phyloP scores from a whole-genome alignment of 2,113 vertebrate genomes.

The Australoheros scitulus region DNA sequence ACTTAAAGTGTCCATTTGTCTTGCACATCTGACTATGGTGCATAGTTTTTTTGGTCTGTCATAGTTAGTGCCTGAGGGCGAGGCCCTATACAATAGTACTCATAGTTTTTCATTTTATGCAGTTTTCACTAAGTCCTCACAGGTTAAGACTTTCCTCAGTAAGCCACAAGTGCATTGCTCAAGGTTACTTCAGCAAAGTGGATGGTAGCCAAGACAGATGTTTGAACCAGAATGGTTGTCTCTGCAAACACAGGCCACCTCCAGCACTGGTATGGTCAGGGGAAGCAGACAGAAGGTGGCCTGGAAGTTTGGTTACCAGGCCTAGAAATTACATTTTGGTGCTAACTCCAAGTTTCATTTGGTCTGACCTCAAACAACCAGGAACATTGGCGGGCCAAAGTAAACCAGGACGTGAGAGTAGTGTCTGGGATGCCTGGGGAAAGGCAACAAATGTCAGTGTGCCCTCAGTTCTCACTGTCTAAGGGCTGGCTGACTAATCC shows the following conservation, averaged over 20 bases:
- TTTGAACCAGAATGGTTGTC: neutral
- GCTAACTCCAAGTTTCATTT: constrained; percentile 64
- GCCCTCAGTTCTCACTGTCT: constrained; percentile 58
- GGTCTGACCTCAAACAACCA: constrained; percentile 66
- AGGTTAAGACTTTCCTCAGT: constrained; percentile 2
- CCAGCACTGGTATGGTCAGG: constrained; percentile 15
- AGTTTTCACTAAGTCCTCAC: constrained; percentile 2
- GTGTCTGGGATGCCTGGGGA: constrained; percentile 68
- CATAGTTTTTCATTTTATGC: constrained; percentile 62
- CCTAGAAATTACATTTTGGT: constrained; percentile 66
- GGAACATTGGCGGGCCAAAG: constrained; percentile 59
- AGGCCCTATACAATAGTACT: neutral
- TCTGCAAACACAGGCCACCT: neutral
- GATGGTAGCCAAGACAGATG: constrained; percentile 15
- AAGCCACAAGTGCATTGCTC: constrained; percentile 10
- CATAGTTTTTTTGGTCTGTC: neutral
- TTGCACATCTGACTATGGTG: constrained; percentile 12
- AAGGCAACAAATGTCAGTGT: constrained; percentile 64
- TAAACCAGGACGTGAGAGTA: constrained; percentile 67
- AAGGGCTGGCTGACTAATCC: constrained; percentile 68
- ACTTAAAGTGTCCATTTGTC: constrained; percentile 28
- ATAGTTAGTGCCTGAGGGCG: neutral
- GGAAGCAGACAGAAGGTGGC: constrained; percentile 25
- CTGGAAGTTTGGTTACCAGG: constrained; percentile 47
- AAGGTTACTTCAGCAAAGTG: constrained; percentile 4